These are phyloP conservation scores for Entomobrya multifasciata DNA, from an alignment of 2,888 invertebrate genomes.

Conservation along the genomic window DNA sequence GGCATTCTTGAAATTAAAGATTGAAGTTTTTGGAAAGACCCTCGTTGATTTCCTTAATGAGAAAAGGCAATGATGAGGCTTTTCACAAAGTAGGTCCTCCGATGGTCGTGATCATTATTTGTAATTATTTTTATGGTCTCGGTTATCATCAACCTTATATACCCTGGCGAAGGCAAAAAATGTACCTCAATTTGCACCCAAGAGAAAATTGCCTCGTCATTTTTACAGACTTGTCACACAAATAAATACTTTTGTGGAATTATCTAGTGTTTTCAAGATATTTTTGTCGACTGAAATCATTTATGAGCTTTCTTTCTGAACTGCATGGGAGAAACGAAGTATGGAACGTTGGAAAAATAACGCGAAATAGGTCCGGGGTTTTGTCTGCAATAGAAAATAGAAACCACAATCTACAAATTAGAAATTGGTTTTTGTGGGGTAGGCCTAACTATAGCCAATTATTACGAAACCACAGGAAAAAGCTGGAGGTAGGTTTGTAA, in stretches of 20 bases:
- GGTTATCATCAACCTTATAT: background rate
- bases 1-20: background rate
- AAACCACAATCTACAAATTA: too few species aligned
- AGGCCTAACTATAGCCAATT: background rate
- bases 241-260: background rate
- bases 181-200: background rate
- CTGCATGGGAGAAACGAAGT: too few species aligned
- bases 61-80: too few species aligned
- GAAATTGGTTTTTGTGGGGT: background rate
- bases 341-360: too few species aligned
- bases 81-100: too few species aligned
- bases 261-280: background rate
- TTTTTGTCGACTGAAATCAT: background rate
- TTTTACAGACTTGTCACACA: background rate
- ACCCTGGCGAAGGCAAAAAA: background rate
- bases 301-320: too few species aligned
- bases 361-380: too few species aligned
- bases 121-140: conserved; percentile 41
- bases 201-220: background rate
- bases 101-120: conserved; percentile 1
- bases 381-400: too few species aligned
- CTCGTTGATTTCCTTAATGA: too few species aligned
- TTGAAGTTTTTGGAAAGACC: background rate
- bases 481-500: background rate
- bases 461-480: background rate